These are phyloP conservation scores for Chloropsis cyanopogon DNA, from an alignment of 2,113 vertebrate genomes.

Conservation along the genomic window DNA sequence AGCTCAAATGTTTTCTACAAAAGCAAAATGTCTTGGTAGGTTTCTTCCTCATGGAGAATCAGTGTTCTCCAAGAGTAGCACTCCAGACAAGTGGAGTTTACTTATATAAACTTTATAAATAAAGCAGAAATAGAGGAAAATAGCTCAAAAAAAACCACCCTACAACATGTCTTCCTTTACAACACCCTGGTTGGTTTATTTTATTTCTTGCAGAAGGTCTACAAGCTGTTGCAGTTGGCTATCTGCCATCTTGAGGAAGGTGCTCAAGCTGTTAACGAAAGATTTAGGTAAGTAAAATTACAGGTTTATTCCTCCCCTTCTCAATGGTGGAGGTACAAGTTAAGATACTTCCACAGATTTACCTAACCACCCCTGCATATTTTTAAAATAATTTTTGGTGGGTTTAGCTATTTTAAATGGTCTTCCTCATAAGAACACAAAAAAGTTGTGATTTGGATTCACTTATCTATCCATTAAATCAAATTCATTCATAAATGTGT, in stretches of 20 bases:
- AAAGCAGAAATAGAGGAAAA: slow-evolving; percentile 50
- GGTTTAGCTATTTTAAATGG: not conserved
- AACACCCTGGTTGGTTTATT: slow-evolving; percentile 42
- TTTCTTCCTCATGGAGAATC: slow-evolving; percentile 48
- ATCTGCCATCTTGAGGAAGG: slow-evolving; percentile 2
- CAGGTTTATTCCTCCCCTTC: not conserved
- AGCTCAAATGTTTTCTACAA: slow-evolving; percentile 63
- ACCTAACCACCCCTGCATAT: not conserved
- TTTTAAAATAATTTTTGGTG: not conserved
- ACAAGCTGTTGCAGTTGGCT: slow-evolving; percentile 39
- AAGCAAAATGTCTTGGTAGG: slow-evolving; percentile 51
- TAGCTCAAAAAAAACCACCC: not conserved
- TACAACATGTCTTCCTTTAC: slow-evolving; percentile 4
- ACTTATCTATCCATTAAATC: not conserved
- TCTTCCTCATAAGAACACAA: not conserved
- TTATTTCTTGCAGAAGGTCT: slow-evolving; percentile 51
- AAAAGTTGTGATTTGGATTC: not conserved
- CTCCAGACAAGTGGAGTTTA: slow-evolving; percentile 69
- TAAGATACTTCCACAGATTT: not conserved
- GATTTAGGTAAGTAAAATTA: slow-evolving; percentile 17
- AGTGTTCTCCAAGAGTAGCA: slow-evolving; percentile 44
- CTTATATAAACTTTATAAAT: slow-evolving; percentile 66
- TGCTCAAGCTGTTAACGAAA: slow-evolving; percentile 8
- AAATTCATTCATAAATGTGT: not conserved
- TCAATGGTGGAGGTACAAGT: not conserved